A percentile compares a stretch with the other conserved stretches of the same genome.
These are phyloP conservation scores for Jacana jacana DNA, from an alignment of 2,113 vertebrate species.

Conservation along the genomic window DNA sequence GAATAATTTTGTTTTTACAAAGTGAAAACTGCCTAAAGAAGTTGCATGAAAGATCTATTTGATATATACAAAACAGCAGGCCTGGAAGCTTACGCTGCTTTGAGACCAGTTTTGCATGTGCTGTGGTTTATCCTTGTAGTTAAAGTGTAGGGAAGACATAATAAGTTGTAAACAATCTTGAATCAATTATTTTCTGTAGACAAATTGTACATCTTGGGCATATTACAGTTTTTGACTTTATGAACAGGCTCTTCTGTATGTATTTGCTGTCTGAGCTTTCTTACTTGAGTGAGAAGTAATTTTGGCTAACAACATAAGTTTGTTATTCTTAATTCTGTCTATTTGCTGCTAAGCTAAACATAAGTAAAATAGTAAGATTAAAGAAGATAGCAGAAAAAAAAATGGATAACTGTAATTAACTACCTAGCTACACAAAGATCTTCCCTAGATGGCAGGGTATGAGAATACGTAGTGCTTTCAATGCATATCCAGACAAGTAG, in stretches of 20 bases:
- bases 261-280: not conserved
- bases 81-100: not conserved
- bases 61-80: not conserved
- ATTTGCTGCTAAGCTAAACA: not conserved
- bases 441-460: not conserved
- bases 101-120: not conserved
- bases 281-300: not conserved
- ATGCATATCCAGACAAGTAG: not conserved
- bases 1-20: not conserved
- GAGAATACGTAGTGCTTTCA: not conserved
- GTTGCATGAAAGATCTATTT: not conserved
- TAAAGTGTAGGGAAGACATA: not conserved
- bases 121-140: not conserved
- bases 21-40: not conserved
- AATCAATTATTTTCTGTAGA: not conserved
- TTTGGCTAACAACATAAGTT: not conserved
- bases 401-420: not conserved
- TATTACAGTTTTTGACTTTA: not conserved
- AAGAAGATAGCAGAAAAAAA: not conserved
- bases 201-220: not conserved
- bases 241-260: not conserved
- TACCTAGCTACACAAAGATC: not conserved
- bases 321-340: not conserved
- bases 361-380: not conserved
- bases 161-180: not conserved